A percentile compares a stretch with the other conserved stretches of the same genome.
phyloP scores from a whole-genome alignment of 2,888 invertebrate genomes.

The Carcina quercana region DNA sequence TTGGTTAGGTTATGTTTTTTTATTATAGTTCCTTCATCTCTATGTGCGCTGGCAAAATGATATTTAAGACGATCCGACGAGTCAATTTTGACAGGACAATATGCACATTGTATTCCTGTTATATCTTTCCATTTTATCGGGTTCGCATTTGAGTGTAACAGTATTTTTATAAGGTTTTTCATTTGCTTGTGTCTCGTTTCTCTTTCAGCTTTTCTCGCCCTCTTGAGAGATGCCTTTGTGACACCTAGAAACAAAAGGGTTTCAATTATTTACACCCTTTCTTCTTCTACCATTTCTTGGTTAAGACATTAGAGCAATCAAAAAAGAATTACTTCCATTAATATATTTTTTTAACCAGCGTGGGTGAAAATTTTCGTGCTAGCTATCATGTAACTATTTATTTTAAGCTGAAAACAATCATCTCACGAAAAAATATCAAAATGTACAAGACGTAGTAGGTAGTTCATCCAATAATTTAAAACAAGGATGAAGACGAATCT shows the following conservation, averaged over 20 bases:
- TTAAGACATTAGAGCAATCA: too few species aligned
- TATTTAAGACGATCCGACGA: slow-evolving; percentile 36
- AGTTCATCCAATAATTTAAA: too few species aligned
- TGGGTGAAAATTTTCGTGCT: too few species aligned
- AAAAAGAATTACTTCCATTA: too few species aligned
- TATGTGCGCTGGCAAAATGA: slow-evolving; percentile 34
- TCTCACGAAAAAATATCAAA: too few species aligned
- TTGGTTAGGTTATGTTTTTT: slow-evolving; percentile 18
- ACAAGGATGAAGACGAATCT: too few species aligned
- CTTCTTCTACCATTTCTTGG: not conserved
- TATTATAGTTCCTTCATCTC: slow-evolving; percentile 29
- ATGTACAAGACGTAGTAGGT: too few species aligned
- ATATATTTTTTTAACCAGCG: too few species aligned
- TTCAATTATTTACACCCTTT: slow-evolving; percentile 1
- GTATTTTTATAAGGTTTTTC: slow-evolving; percentile 4
- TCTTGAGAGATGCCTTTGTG: slow-evolving; percentile 6
- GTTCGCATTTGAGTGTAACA: slow-evolving; percentile 38
- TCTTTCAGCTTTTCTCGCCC: slow-evolving; percentile 1
- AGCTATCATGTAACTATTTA: too few species aligned
- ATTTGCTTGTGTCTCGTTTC: slow-evolving; percentile 4
- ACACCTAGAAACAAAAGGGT: slow-evolving; percentile 12
- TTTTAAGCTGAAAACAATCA: too few species aligned
- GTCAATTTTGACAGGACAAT: slow-evolving; percentile 38
- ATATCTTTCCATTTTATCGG: slow-evolving; percentile 42
- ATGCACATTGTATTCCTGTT: slow-evolving; percentile 32